Evolutionary conservation across 2,888 invertebrate species (phyloP).

Genomic region (Adela reaumurella): DNA sequence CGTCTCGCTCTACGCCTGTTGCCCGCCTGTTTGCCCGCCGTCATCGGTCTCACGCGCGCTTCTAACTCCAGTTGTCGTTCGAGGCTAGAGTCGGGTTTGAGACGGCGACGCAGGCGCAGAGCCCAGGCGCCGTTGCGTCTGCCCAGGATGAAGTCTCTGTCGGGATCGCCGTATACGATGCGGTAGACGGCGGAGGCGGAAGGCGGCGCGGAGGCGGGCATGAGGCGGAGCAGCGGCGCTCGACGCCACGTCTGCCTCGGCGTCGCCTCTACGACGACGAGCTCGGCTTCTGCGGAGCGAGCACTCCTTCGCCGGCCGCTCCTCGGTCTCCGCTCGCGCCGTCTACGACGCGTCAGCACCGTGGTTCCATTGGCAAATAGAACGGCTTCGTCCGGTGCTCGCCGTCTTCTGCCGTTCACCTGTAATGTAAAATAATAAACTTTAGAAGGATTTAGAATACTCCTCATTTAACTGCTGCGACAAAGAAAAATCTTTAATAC

Average conservation of each 20-base stretch:
- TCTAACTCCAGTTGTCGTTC: constrained; percentile 38
- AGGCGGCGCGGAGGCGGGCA: constrained; percentile 32
- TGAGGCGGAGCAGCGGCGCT: constrained; percentile 32
- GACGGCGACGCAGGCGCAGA: constrained; percentile 27
- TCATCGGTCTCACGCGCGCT: constrained; percentile 32
- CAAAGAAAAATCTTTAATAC: too few relatives aligned
- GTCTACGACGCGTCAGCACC: constrained; percentile 30
- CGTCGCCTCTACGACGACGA: constrained; percentile 28
- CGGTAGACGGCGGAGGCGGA: constrained; percentile 36
- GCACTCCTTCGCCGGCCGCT: constrained; percentile 33
- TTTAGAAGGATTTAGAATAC: too few relatives aligned
- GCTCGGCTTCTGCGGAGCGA: constrained; percentile 34
- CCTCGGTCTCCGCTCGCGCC: constrained; percentile 37
- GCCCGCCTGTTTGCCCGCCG: constrained; percentile 10
- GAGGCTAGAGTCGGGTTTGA: constrained; percentile 20
- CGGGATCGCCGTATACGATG: constrained; percentile 32
- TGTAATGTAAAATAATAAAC: constrained; percentile 12
- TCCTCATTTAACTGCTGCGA: too few relatives aligned
- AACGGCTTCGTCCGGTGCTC: constrained; percentile 42
- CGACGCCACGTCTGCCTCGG: constrained; percentile 38
- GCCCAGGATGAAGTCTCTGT: constrained; percentile 28
- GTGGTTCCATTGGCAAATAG: constrained; percentile 45
- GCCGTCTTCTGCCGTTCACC: constrained; percentile 40
- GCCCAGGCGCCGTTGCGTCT: constrained; percentile 41
- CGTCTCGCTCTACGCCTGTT: constrained; percentile 14